phyloP scores from a whole-genome alignment of 1,140 invertebrate species.

The Forficula auricularia region DNA sequence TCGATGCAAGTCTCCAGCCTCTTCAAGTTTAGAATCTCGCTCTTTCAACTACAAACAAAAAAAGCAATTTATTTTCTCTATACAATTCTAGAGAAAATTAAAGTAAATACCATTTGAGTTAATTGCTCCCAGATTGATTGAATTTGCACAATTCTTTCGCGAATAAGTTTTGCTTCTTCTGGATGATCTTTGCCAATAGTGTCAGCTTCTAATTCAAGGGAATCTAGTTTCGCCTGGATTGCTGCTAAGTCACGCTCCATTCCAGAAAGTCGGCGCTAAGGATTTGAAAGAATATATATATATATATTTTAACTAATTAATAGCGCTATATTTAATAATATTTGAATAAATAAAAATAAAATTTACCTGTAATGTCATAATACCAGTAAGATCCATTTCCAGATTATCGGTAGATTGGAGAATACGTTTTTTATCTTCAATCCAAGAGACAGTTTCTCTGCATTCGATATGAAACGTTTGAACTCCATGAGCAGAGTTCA shows the following conservation, averaged over 20 bases:
- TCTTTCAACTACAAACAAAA: conserved; percentile 58
- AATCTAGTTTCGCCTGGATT: conserved; percentile 91
- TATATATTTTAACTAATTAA: conserved; percentile 4
- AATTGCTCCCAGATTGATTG: conserved; percentile 87
- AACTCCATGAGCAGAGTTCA: conserved; percentile 90
- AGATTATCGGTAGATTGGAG: conserved; percentile 79
- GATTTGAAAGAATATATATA: conserved; percentile 47
- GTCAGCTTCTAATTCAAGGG: conserved; percentile 80
- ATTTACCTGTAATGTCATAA: conserved; percentile 54
- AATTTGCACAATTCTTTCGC: conserved; percentile 80
- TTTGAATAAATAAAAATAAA: background rate
- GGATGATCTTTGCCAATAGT: conserved; percentile 84
- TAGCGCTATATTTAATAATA: background rate
- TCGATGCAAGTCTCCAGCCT: conserved; percentile 93
- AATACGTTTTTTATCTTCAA: conserved; percentile 96
- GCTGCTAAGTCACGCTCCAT: conserved; percentile 98
- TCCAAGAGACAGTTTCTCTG: conserved; percentile 96
- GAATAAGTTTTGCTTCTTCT: conserved; percentile 83
- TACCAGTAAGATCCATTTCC: conserved; percentile 85
- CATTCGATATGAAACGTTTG: conserved; percentile 99
- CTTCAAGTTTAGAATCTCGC: conserved; percentile 92
- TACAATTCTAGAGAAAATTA: conserved; percentile 6
- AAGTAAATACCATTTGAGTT: conserved; percentile 63
- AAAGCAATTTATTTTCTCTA: conserved; percentile 3
- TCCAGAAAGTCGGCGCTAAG: conserved; percentile 68